Evolutionary conservation across 2,113 vertebrate genomes (phyloP), one percentile per base, ranked within the genome.

Genomic region (Camelus bactrianus): DNA sequence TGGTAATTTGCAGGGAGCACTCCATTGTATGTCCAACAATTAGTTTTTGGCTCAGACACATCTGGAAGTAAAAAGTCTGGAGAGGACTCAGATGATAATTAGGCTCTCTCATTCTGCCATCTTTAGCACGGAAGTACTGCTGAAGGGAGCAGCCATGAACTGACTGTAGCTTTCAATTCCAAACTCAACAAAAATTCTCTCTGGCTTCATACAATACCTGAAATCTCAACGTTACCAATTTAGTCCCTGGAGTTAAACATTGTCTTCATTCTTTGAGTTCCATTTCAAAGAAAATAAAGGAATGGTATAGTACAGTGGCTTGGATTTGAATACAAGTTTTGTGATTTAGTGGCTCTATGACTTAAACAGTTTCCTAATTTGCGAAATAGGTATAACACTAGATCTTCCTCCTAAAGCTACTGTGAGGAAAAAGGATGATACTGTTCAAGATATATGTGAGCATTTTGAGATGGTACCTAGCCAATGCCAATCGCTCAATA

Each of bases 1-100:
- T 81, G 86, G 79, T 82, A 77, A 92, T 95, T 90, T 92, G n/a
- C n/a, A 91, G 50, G 38, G 95, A 88, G 70, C 24, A 17, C 17
- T 91, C 69, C 42, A 86, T 95, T 92, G 52, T 48, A 64, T 62
- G 24, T 35, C 52, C 17, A 1, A 72, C 60, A 84, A 80, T 80
- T 72, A 28, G 65, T 94, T 97, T 80, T 86, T 96, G 54, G 26
- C 46, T 91, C 79, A 92, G 48, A 77, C 42, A 50, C 77, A 48
- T 75, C 60, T 89, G 14, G 1, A 94, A 94, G 60, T 73, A n/a
- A 77, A 96, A 96, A 58, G 28, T 48, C 67, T 92, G 22, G 32
- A 13, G 13, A 88, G 65, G 65, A 73, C 60, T 82, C 42, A 77
- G 12, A 56, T 19, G 10, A 77, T 60, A 82, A 94, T 77, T 89